Evolutionary conservation across 2,797 vertebrate species (phyloP).

Genomic region (Vipera ursinii): DNA sequence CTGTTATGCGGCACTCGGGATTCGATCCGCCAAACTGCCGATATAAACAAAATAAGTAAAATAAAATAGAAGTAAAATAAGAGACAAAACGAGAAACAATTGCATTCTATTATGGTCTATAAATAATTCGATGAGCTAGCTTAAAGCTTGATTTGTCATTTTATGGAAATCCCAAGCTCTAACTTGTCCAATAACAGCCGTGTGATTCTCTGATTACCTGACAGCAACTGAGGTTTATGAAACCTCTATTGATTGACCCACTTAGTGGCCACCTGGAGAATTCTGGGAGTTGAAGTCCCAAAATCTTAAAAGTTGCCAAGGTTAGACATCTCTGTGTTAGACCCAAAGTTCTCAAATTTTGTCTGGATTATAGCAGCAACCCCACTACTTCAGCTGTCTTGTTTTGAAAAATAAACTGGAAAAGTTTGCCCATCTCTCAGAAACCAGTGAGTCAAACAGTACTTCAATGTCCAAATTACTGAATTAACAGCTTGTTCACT

Average conservation of each 20-base stretch:
- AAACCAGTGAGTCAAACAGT: slow-evolving; percentile 32
- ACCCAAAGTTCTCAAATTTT: neutral
- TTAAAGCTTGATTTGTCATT: neutral
- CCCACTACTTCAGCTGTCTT: neutral
- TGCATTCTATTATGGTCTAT: neutral
- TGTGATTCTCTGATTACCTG: too few species aligned
- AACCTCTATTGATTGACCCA: too few species aligned
- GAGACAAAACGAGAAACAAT: neutral
- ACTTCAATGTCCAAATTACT: slow-evolving; percentile 12
- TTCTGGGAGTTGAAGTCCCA: neutral
- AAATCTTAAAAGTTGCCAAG: too few species aligned
- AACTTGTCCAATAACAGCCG: too few species aligned
- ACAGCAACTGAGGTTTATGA: too few species aligned
- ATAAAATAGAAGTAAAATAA: too few species aligned
- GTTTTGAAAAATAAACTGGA: neutral
- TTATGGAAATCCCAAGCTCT: too few species aligned
- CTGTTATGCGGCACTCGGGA: too few species aligned
- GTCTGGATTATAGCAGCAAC: neutral
- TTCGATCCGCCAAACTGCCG: too few species aligned
- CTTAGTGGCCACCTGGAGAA: too few species aligned
- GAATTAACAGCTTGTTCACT: slow-evolving; percentile 31
- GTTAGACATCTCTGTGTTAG: neutral
- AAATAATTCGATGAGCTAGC: neutral
- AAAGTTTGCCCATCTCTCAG: neutral
- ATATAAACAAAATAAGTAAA: too few species aligned